Evolutionary conservation across 2,888 invertebrate species (phyloP), one percentile per base, ranked within the genome.

Genomic region (Diplolepis rosae): DNA sequence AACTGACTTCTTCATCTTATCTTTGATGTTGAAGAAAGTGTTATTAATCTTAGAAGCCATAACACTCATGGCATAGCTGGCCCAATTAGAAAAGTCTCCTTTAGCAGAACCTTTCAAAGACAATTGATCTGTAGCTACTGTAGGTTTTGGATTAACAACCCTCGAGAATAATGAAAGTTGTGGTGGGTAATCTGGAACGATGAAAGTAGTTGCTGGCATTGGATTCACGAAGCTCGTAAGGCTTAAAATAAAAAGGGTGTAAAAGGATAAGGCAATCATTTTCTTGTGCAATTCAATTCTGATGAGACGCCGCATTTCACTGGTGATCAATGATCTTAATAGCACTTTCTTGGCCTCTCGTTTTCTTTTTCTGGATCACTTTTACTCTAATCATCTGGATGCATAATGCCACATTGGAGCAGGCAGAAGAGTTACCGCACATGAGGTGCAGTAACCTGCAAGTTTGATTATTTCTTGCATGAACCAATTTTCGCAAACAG

Each of bases 41-140:
- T 87, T 83, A 42, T 89, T 88, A 18, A 88, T 82, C 15, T 77
- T 83, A 3, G 88, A 85, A 0, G 88, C 85, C 87, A 89, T 86
- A 32, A 87, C 68, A 4, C 83, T 75, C 82, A 87, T 84, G 0
- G 87, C 87, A 51, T 87, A 87, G 15, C 79, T 85, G 1, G 86
- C 84, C 87, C 86, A 87, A 1, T 82, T 77, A 1, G 88, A 73
- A 1, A 89, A 51, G 35, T 89, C 88, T 1, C 87, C 85, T 48
- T 80, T 82, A 15, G 78, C 79, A 0, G 83, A 77, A 5, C 85
- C 79, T 50, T 85, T 85, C 1, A 83, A 48, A 0, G 88, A 87
- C 11, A 85, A 52, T 1, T 84, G 81, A 24, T 39, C 15, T 7
- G 7, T 24, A 51, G 35, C 88, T 87, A 1, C 87, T 84, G 52